Conservation (phyloP, 1,140 invertebrate species). For the Rhynchophorus ferrugineus region DNA sequence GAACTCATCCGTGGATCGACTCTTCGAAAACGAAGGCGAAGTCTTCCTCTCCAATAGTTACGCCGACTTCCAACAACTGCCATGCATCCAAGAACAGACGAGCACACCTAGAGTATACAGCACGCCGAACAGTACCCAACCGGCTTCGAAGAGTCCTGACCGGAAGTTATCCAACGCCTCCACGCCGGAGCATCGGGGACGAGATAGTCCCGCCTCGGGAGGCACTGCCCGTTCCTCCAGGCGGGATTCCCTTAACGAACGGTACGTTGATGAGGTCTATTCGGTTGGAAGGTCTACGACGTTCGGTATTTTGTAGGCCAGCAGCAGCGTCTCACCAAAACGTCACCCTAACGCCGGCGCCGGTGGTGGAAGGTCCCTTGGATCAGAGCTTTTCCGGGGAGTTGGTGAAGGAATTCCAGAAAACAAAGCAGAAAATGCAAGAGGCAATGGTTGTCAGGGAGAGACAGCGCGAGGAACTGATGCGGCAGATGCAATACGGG, state of each 20-base stretch:
- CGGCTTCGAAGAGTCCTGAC: constrained; percentile 46
- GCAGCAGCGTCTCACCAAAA: constrained; percentile 28
- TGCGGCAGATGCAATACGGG: constrained; percentile 45
- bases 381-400: constrained; percentile 59
- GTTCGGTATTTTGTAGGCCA: constrained; percentile 27
- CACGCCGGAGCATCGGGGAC: constrained; percentile 49
- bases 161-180: constrained; percentile 46
- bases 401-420: constrained; percentile 64
- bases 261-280: constrained; percentile 19
- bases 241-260: constrained; percentile 52
- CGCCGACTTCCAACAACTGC: constrained; percentile 54
- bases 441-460: constrained; percentile 56
- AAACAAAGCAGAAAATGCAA: constrained; percentile 59
- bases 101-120: constrained; percentile 36
- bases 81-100: constrained; percentile 49
- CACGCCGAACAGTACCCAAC: constrained; percentile 9
- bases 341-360: constrained; percentile 12
- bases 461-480: constrained; percentile 49
- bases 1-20: constrained; percentile 83
- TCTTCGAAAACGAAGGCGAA: constrained; percentile 73
- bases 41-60: constrained; percentile 62
- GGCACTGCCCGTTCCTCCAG: constrained; percentile 52
- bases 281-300: constrained; percentile 25
- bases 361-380: constrained; percentile 15
- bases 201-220: constrained; percentile 48